These are phyloP conservation scores for Ispidina lecontei DNA, from an alignment of 2,797 vertebrate species.

Conservation along the genomic window DNA sequence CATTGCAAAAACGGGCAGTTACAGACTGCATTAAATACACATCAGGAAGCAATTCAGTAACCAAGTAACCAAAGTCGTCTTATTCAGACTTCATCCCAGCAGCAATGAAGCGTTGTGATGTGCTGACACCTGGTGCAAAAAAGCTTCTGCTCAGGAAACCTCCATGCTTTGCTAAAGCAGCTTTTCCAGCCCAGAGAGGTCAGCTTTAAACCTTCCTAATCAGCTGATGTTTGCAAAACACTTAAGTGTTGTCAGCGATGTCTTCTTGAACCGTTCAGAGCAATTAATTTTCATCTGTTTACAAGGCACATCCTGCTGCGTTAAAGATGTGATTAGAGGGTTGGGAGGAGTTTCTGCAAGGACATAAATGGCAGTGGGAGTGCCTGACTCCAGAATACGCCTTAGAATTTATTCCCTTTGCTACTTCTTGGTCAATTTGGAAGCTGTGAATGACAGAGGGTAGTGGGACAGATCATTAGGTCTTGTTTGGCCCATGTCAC, in stretches of 20 bases:
- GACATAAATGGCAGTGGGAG: background rate
- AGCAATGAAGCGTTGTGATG: background rate
- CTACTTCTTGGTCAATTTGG: background rate
- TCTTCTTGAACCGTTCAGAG: background rate
- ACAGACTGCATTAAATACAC: background rate
- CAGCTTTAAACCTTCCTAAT: background rate
- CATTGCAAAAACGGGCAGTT: background rate
- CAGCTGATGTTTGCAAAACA: background rate
- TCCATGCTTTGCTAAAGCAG: background rate
- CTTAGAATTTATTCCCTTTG: background rate
- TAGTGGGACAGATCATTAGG: background rate
- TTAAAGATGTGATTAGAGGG: background rate
- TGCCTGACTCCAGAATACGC: accelerated
- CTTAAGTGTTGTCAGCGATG: background rate
- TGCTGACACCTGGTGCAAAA: conserved; percentile 45
- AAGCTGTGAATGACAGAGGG: background rate
- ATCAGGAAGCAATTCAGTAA: conserved; percentile 6
- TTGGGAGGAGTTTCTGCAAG: background rate
- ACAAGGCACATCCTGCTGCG: background rate
- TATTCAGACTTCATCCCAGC: background rate
- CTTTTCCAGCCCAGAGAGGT: background rate
- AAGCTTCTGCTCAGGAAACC: background rate
- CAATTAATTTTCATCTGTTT: background rate
- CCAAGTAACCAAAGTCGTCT: background rate
- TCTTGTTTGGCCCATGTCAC: background rate